These are phyloP conservation scores for Danaus chrysippus DNA, from an alignment of 2,888 invertebrate genomes.

Conservation along the genomic window DNA sequence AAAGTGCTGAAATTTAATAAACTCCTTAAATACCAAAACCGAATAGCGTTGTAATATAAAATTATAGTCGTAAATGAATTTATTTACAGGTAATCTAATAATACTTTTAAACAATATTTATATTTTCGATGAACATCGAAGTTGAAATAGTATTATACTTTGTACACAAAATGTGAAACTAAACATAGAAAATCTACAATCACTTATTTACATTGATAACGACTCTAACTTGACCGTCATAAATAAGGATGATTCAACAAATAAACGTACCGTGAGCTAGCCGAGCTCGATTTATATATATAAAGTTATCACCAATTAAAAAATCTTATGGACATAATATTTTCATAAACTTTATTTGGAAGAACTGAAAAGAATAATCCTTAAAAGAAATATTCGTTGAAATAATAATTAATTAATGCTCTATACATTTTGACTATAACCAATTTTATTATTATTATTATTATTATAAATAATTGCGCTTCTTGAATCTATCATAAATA, in stretches of 20 bases:
- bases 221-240: constrained; percentile 66
- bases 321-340: constrained; percentile 5
- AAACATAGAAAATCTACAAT: constrained; percentile 76
- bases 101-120: constrained; percentile 78
- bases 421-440: constrained; percentile 54
- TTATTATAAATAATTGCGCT: constrained; percentile 57
- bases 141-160: constrained; percentile 65
- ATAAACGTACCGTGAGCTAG: constrained; percentile 5
- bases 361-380: constrained; percentile 26
- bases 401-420: constrained; percentile 28
- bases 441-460: constrained; percentile 51
- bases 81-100: constrained; percentile 76
- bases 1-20: constrained; percentile 1
- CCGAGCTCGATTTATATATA: constrained; percentile 6
- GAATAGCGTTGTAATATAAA: constrained; percentile 46
- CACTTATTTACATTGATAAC: constrained; percentile 70
- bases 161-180: constrained; percentile 72
- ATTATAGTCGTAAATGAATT: constrained; percentile 62
- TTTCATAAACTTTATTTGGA: constrained; percentile 20
- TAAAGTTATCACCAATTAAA: constrained; percentile 14
- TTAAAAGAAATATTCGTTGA: constrained; percentile 16
- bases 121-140: constrained; percentile 58
- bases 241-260: constrained; percentile 19
- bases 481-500: constrained; percentile 57
- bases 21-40: constrained; percentile 20